Conservation (phyloP, 2,797 vertebrate genomes). For the Choloepus didactylus region DNA sequence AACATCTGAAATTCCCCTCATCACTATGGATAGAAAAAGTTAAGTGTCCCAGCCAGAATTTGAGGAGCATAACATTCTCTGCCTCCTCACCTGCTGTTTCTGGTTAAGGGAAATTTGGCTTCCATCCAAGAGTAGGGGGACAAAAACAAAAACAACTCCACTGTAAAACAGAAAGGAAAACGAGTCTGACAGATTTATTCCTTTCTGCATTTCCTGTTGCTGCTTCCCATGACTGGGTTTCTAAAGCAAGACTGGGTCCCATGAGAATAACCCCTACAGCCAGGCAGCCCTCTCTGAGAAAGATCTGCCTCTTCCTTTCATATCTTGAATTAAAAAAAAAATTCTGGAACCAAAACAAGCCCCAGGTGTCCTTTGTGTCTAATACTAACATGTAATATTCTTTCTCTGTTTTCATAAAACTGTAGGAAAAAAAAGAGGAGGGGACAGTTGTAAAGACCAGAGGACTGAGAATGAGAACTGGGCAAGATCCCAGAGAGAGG, state of each 20-base stretch:
- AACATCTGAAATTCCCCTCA: neutral
- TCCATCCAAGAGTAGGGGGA: neutral
- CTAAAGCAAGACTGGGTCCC: slow-evolving; percentile 44
- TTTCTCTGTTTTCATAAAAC: slow-evolving; percentile 68
- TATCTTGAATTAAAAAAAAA: slow-evolving; percentile 1
- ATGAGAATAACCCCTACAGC: neutral
- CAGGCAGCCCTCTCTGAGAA: neutral
- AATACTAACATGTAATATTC: slow-evolving; percentile 58
- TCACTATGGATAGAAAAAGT: neutral
- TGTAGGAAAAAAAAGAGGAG: slow-evolving; percentile 53
- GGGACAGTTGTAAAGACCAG: slow-evolving; percentile 54
- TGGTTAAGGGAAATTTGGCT: slow-evolving; percentile 57
- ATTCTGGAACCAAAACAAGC: slow-evolving; percentile 62
- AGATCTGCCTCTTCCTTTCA: slow-evolving; percentile 14
- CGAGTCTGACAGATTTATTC: slow-evolving; percentile 66
- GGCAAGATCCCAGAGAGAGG: slow-evolving; percentile 65
- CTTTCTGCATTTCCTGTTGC: slow-evolving; percentile 71
- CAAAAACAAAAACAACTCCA: slow-evolving; percentile 71
- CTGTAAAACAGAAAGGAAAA: slow-evolving; percentile 68
- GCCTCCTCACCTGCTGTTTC: neutral
- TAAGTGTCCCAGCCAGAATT: neutral
- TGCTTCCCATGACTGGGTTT: slow-evolving; percentile 63
- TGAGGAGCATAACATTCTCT: neutral
- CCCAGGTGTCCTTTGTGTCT: slow-evolving; percentile 70
- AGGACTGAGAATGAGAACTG: slow-evolving; percentile 45